Evolutionary conservation across 2,888 invertebrate genomes (phyloP).

Genomic region (Helleia helle): DNA sequence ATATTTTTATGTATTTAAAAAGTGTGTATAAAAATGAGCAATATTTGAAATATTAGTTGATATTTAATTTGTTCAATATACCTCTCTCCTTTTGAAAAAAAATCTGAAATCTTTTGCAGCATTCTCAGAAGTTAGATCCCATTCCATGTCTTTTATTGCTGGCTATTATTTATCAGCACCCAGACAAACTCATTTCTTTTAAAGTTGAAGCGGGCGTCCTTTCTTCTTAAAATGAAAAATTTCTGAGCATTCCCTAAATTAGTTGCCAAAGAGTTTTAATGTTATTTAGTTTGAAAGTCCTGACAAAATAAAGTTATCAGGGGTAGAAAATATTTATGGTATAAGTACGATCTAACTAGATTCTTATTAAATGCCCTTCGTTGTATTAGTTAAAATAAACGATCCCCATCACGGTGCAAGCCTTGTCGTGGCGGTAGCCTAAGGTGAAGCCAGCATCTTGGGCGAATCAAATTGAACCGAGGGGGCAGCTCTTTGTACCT

Average conservation of each 20-base stretch:
- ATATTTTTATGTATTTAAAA: too few relatives aligned
- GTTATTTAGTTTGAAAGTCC: constrained; percentile 3
- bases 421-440: too few relatives aligned
- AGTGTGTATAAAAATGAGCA: too few relatives aligned
- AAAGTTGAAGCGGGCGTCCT: constrained; percentile 10
- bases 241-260: constrained; percentile 9
- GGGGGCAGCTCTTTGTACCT: too few relatives aligned
- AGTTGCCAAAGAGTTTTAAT: constrained; percentile 2
- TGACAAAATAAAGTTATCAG: background rate
- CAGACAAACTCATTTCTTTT: constrained; percentile 14
- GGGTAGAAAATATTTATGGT: background rate
- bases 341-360: too few relatives aligned
- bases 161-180: constrained; percentile 15
- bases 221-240: constrained; percentile 9
- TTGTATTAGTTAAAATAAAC: too few relatives aligned
- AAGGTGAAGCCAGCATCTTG: too few relatives aligned
- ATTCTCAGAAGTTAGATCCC: constrained; percentile 9
- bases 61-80: too few relatives aligned
- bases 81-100: constrained; percentile 1
- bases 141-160: constrained; percentile 14
- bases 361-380: too few relatives aligned
- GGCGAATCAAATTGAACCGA: too few relatives aligned
- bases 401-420: too few relatives aligned
- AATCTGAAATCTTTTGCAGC: constrained; percentile 12
- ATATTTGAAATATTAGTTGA: too few relatives aligned